A percentile compares a stretch with the other conserved stretches of the same genome.
Conservation (phyloP, 2,888 invertebrate species). For the Keiferia lycopersicella region DNA sequence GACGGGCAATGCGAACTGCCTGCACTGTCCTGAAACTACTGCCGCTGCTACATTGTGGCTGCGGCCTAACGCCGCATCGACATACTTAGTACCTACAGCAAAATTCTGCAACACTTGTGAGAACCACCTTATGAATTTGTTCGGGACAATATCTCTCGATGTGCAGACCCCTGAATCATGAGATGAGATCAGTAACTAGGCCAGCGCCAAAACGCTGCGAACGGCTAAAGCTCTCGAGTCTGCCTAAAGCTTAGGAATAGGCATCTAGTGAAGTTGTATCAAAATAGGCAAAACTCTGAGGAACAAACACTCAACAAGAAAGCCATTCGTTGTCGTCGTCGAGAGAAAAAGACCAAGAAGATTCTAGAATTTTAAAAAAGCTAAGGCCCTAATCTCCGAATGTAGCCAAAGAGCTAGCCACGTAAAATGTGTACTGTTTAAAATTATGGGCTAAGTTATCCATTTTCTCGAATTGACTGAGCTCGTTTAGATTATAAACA, state of each 20-base stretch:
- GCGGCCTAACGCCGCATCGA: too few species aligned
- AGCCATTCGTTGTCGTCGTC: constrained; percentile 55
- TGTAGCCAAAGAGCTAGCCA: constrained; percentile 26
- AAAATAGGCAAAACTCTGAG: constrained; percentile 44
- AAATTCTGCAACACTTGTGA: too few species aligned
- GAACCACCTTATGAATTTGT: not conserved
- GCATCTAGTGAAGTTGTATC: constrained; percentile 47
- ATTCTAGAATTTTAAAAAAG: constrained; percentile 49
- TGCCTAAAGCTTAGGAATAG: constrained; percentile 48
- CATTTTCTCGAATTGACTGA: too few species aligned
- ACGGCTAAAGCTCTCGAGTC: constrained; percentile 67
- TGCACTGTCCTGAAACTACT: too few species aligned
- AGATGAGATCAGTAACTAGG: constrained; percentile 65
- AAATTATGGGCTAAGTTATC: too few species aligned
- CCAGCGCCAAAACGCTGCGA: constrained; percentile 61
- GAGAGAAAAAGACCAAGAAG: constrained; percentile 47
- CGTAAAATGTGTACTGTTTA: too few species aligned
- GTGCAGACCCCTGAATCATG: constrained; percentile 57
- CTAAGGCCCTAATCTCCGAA: constrained; percentile 45
- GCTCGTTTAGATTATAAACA: too few species aligned
- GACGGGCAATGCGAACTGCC: too few species aligned
- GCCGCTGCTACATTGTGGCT: too few species aligned
- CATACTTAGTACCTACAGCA: too few species aligned
- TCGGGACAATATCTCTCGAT: constrained; percentile 34
- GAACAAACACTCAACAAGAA: constrained; percentile 28